These are phyloP conservation scores for Nomada lathburiana DNA, from an alignment of 2,888 invertebrate genomes.

Conservation along the genomic window DNA sequence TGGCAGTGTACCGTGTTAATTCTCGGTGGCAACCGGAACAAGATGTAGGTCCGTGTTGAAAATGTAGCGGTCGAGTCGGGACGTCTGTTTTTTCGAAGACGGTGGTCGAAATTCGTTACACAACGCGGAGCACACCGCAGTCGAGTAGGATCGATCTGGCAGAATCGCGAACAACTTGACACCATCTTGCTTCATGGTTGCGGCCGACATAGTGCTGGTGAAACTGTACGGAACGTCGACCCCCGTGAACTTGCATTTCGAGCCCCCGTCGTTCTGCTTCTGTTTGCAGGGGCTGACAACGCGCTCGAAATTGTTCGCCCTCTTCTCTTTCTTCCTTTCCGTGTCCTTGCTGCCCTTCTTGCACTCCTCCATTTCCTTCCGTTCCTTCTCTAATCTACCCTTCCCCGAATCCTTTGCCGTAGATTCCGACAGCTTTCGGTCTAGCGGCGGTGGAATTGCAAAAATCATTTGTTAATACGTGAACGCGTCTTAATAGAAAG, in stretches of 20 bases:
- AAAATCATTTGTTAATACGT: neutral
- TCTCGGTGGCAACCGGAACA: neutral
- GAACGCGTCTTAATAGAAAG: too few relatives aligned
- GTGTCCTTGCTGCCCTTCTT: conserved; percentile 26
- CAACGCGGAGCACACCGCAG: neutral
- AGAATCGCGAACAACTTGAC: neutral
- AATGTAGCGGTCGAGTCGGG: too few relatives aligned
- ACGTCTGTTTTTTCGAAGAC: too few relatives aligned
- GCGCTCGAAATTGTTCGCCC: conserved; percentile 16
- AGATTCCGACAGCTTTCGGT: neutral
- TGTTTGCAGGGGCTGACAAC: conserved; percentile 37
- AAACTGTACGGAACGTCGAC: neutral
- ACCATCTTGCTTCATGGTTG: neutral
- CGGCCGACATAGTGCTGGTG: neutral
- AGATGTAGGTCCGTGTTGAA: too few relatives aligned
- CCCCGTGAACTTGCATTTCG: neutral
- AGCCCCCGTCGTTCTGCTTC: neutral
- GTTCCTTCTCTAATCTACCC: conserved; percentile 40
- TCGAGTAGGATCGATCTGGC: conserved; percentile 38
- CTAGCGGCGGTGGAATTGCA: neutral
- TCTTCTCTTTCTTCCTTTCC: neutral
- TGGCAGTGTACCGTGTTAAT: neutral
- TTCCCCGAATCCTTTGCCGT: conserved; percentile 7
- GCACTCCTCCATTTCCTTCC: conserved; percentile 58
- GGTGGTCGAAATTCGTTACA: too few relatives aligned